phyloP scores from a whole-genome alignment of 2,797 vertebrate genomes.

The Trematomus bernacchii region DNA sequence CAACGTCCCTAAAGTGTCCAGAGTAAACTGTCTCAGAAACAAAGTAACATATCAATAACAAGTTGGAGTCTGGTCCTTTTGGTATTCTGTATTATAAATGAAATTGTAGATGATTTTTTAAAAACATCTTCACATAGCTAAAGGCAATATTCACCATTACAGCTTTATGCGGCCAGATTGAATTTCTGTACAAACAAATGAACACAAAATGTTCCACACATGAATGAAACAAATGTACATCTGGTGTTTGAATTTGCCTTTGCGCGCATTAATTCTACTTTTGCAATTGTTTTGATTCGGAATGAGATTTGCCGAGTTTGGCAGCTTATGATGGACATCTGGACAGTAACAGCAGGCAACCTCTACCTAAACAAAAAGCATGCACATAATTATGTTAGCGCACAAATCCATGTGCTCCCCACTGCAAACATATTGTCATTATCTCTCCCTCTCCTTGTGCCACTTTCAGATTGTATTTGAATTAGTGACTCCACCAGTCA shows the following conservation, averaged over 20 bases:
- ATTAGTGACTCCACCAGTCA: slow-evolving; percentile 71
- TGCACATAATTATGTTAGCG: slow-evolving; percentile 70
- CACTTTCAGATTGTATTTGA: slow-evolving; percentile 66
- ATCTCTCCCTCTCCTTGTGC: slow-evolving; percentile 58
- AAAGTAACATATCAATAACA: background rate
- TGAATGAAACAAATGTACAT: slow-evolving; percentile 14
- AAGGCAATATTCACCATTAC: background rate
- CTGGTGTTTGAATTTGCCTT: slow-evolving; percentile 4
- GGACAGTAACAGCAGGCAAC: slow-evolving; percentile 72
- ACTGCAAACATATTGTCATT: slow-evolving; percentile 75
- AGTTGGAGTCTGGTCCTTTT: background rate
- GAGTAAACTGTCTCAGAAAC: background rate
- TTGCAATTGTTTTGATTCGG: slow-evolving; percentile 23
- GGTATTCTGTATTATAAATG: background rate
- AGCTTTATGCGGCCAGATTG: background rate
- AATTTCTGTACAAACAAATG: no score
- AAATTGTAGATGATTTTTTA: background rate
- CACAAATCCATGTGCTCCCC: slow-evolving; percentile 66
- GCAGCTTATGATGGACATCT: slow-evolving; percentile 69
- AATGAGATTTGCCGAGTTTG: slow-evolving; percentile 43
- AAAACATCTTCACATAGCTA: background rate
- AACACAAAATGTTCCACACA: slow-evolving; percentile 14
- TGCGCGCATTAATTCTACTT: slow-evolving; percentile 22
- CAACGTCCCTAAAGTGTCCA: background rate
- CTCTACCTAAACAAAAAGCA: slow-evolving; percentile 67